Evolutionary conservation across 2,113 vertebrate genomes (phyloP).

Genomic region (Brachypteracias leptosomus): DNA sequence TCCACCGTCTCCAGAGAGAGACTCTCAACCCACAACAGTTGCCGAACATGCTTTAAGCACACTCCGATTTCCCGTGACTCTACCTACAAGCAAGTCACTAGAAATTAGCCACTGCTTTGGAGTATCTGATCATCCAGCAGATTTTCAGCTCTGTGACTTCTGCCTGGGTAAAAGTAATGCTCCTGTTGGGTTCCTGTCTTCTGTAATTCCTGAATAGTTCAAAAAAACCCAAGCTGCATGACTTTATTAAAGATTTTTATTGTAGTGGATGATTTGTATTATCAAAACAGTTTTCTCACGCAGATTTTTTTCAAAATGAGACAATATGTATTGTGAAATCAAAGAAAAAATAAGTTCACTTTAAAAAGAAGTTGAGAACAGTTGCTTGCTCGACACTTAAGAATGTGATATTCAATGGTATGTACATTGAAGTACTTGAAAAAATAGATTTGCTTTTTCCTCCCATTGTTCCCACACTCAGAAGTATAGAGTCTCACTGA

Average conservation of each 20-base stretch:
- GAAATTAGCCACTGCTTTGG: not conserved
- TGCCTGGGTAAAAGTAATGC: not conserved
- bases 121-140: not conserved
- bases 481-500: not conserved
- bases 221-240: not conserved
- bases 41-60: not conserved
- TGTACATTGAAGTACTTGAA: not conserved
- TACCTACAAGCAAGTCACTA: fast-evolving
- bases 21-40: not conserved
- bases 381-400: not conserved
- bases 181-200: not conserved
- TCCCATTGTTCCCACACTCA: not conserved
- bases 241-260: not conserved
- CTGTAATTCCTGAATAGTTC: not conserved
- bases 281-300: not conserved
- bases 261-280: not conserved
- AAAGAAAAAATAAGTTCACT: not conserved
- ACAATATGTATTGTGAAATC: not conserved
- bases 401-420: not conserved
- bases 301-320: constrained; percentile 5
- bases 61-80: not conserved
- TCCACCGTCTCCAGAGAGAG: not conserved
- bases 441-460: not conserved
- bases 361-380: not conserved
- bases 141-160: not conserved